Percentiles rank a stretch among this genome's conserved stretches.
These are phyloP conservation scores for Timema cristinae DNA, from an alignment of 2,888 invertebrate species.

Conservation along the genomic window DNA sequence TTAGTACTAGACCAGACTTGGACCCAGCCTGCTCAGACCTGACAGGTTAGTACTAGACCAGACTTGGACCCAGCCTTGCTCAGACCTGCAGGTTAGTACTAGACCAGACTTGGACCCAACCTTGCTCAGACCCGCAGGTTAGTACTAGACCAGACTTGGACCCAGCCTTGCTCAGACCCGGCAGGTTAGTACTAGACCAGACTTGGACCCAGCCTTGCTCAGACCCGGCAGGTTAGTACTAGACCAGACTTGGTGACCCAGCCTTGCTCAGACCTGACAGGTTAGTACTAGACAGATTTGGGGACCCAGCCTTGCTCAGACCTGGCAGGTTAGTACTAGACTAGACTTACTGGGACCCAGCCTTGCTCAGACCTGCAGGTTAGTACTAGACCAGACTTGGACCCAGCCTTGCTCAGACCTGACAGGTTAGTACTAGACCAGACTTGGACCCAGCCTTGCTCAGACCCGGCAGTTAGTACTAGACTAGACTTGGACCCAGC, in stretches of 20 bases:
- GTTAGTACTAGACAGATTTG: conserved; percentile 71
- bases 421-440: conserved; percentile 74
- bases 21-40: conserved; percentile 84
- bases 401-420: conserved; percentile 88
- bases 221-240: conserved; percentile 74
- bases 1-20: conserved; percentile 77
- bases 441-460: conserved; percentile 90
- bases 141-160: conserved; percentile 83
- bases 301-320: conserved; percentile 85
- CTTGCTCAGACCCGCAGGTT: conserved; percentile 78
- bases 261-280: conserved; percentile 88
- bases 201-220: conserved; percentile 86
- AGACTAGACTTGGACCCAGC: conserved; percentile 94
- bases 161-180: conserved; percentile 87
- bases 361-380: conserved; percentile 82
- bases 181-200: conserved; percentile 74
- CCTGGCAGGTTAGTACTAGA: conserved; percentile 75
- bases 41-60: conserved; percentile 74
- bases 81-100: conserved; percentile 69
- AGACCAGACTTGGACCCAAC: conserved; percentile 94
- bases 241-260: conserved; percentile 91
- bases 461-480: conserved; percentile 73
- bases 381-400: conserved; percentile 77
- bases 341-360: conserved; percentile 94
- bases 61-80: conserved; percentile 90